Base-by-base conservation (phyloP, 2,113 vertebrate species). In the Oncorhynchus gorbuscha region DNA sequence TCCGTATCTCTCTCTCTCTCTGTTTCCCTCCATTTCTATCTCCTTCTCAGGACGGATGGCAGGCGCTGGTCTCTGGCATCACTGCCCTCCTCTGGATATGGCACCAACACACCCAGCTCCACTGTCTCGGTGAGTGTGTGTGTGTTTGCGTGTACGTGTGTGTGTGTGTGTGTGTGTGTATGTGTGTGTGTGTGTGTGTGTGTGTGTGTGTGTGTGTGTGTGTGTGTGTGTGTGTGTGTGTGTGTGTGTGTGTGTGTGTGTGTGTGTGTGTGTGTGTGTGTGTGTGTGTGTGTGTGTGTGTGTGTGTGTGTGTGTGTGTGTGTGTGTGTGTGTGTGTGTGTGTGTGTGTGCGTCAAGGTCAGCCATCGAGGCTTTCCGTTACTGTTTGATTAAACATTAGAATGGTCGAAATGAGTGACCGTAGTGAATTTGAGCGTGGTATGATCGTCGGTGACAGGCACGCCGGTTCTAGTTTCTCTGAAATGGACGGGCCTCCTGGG, bases 91-190 rank as follows among this genome's bases (percentile, higher is more conserved):
- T 99, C 97, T 55, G 97, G 97, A 18, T 99, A 99, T 91, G 97
- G 97, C 88, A 99, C 97, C 86, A 99, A 98, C 93, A 99, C 97
- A 69, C 97, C 97, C 83, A 99, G 97, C 86, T 99, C 97, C 73
- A 98, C 97, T 13, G 97, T 99, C 89, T 99, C 97, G 77, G 97
- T 99, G 94, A 95, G 94, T 94, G 62, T 45, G 49, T 73, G 94
- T 95, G 94, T 94, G 62, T 22, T 5, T 79, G 97, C 98, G 94
- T 95, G 94, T 94, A 62, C 30, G 49, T 79, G 97, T 99, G 94
- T 95, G 94, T 94, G 66, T 45, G 49, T 73, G 97, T 99, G 94
- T 95, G 94, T 94, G 66, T 45, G 49, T 79, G 97, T 98, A 94
- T 95, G 94, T 94, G 66, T 30, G 49, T 79, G 97, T 99, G 94